Evolutionary conservation across 2,113 vertebrate genomes (phyloP), one percentile per base, ranked within the genome.

Genomic region (Pelvicachromis taeniatus): DNA sequence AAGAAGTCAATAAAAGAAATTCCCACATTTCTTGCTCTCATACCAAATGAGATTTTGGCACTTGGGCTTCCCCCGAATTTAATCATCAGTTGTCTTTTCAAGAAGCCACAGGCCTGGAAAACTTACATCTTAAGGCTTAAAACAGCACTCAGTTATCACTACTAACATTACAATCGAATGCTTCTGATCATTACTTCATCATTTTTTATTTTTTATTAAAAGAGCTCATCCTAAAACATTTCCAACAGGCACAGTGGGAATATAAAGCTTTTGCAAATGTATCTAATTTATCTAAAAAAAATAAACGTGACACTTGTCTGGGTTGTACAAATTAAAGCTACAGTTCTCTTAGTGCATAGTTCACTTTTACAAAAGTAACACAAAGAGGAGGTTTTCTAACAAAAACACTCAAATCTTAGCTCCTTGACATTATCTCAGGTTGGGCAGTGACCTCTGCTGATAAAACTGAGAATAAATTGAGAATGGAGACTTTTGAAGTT

Each of bases 1-100:
- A 79, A 7, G 11, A 33, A 61, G 53, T 88, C 90, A 92, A 78
- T 3, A 31, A 85, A 87, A 90, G n/a, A 73, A 70, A 17, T 26
- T 45, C 40, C 23, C 65, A 59, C 82, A 80, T 50, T 77, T 68
- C 79, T 78, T 80, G 58, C 68, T 81, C 58, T 90, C 75, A 87
- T 81, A 77, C 59, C 6, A 13, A 26, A 73, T 70, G 13, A 59
- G 48, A 80, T 40, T 86, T 58, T 80, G 58, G 70, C 78, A 84
- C 2, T 33, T 83, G 45, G 55, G 78, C 31, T 85, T 85, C 80
- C 73, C 87, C 48, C 9, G 5, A 50, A 65, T 81, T 35, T 58
- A 48, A 84, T 78, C 29, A 80, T 17, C 23, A 85, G n/a, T 29
- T 70, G 16, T 58, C 5, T 3, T 42, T 33, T 85, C 23, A 65